Evolutionary conservation across 2,888 invertebrate genomes (phyloP).

Genomic region (Cactoblastis cactorum): DNA sequence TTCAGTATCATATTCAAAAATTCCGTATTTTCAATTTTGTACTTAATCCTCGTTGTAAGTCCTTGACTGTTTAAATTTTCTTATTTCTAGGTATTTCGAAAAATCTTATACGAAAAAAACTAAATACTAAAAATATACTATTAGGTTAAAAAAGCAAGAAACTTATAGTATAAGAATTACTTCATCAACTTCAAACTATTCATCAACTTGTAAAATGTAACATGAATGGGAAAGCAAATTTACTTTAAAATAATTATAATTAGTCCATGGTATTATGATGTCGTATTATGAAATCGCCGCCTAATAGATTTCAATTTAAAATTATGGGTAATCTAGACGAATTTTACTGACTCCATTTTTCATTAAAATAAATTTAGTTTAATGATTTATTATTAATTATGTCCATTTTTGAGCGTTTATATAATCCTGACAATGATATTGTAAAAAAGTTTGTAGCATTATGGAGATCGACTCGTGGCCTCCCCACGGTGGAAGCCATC

Average conservation of each 20-base stretch:
- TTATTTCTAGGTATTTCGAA: no score
- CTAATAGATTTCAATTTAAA: slow-evolving; percentile 52
- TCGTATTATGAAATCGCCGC: slow-evolving; percentile 24
- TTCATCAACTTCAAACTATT: no score
- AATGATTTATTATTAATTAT: slow-evolving; percentile 61
- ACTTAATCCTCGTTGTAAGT: no score
- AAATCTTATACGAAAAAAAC: no score
- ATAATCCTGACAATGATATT: slow-evolving; percentile 32
- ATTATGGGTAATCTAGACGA: slow-evolving; percentile 54
- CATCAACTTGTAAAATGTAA: no score
- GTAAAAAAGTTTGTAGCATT: slow-evolving; percentile 25
- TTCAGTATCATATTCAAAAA: no score
- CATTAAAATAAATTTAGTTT: slow-evolving; percentile 34
- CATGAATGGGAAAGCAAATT: no score
- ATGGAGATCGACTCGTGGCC: slow-evolving; percentile 29
- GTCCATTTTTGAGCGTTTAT: slow-evolving; percentile 60
- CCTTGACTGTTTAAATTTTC: no score
- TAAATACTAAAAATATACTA: no score
- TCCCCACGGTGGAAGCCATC: slow-evolving; percentile 45
- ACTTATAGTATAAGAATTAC: no score
- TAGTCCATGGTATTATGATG: not conserved
- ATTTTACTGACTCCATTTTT: slow-evolving; percentile 38
- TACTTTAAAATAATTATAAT: not conserved
- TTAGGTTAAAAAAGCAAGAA: no score
- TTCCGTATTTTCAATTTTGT: no score